Evolutionary conservation across 1,140 invertebrate species (phyloP).

Genomic region (Rhagoletis pomonella): DNA sequence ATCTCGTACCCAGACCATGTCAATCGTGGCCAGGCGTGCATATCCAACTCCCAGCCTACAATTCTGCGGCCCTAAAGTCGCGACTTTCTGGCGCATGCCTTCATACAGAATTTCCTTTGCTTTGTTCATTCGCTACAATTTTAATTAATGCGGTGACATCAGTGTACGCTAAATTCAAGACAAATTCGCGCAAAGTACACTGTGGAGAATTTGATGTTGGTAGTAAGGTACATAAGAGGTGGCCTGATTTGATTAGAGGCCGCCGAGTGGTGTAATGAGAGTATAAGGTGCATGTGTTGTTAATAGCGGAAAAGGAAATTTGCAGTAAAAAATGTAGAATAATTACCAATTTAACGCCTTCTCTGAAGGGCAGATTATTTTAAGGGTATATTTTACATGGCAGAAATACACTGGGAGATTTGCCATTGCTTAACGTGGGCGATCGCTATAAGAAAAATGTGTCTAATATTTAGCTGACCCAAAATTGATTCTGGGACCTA

Average conservation of each 20-base stretch:
- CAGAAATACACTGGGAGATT: no score
- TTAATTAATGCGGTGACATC: constrained; percentile 38
- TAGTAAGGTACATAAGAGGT: background rate
- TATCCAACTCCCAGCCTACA: background rate
- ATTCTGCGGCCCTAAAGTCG: background rate
- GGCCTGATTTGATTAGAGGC: constrained; percentile 14
- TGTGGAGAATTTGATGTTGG: constrained; percentile 28
- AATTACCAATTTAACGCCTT: no score
- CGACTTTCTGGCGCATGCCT: constrained; percentile 27
- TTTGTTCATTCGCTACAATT: constrained; percentile 7
- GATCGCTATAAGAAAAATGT: no score
- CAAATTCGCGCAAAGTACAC: background rate
- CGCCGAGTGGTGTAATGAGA: background rate
- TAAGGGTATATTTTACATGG: no score
- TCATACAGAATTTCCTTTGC: background rate
- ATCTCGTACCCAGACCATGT: no score
- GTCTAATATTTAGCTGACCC: no score
- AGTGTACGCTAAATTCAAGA: background rate
- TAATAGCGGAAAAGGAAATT: no score
- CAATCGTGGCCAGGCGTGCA: no score
- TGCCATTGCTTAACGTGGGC: no score
- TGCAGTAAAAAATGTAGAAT: no score
- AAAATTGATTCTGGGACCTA: no score
- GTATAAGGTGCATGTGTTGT: background rate
- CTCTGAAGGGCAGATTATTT: no score